Percentiles rank a stretch among this genome's conserved stretches.
phyloP scores from a whole-genome alignment of 1,140 invertebrate genomes.

The Pygmarrhopalites habei region DNA sequence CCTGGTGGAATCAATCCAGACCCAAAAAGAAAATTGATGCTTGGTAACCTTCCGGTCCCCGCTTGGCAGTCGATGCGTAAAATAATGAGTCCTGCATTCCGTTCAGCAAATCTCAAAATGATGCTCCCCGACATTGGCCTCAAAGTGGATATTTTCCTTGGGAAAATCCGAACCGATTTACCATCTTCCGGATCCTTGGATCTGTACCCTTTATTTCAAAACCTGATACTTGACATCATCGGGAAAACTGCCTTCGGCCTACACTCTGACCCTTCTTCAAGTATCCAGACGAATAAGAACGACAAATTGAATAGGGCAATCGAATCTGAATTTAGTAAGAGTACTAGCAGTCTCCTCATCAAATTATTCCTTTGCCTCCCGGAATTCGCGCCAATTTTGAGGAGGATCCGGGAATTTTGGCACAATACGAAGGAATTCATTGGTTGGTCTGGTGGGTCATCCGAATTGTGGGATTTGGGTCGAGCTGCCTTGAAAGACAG shows the following conservation, averaged over 20 bases:
- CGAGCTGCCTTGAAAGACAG: background rate
- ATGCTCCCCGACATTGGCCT: background rate
- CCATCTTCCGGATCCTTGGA: too few relatives aligned
- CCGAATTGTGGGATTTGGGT: constrained; percentile 17
- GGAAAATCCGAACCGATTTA: background rate
- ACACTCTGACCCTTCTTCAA: too few relatives aligned
- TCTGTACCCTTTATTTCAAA: constrained; percentile 19
- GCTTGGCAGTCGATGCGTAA: constrained; percentile 20
- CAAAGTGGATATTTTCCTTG: constrained; percentile 7
- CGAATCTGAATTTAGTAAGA: constrained; percentile 25
- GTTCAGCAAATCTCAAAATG: background rate
- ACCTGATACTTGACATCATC: constrained; percentile 24
- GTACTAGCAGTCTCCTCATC: background rate
- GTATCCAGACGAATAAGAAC: constrained; percentile 18
- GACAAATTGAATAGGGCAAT: constrained; percentile 21
- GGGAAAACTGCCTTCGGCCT: constrained; percentile 28
- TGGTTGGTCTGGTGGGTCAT: constrained; percentile 6
- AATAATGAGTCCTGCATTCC: constrained; percentile 6
- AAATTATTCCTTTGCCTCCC: constrained; percentile 25
- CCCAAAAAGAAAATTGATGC: constrained; percentile 20
- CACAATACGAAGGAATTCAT: background rate
- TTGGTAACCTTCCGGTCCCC: constrained; percentile 23
- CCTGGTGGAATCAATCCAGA: constrained; percentile 34
- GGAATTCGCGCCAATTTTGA: constrained; percentile 16
- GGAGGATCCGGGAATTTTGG: constrained; percentile 3